Evolutionary conservation across 2,888 invertebrate genomes (phyloP).

Genomic region (Frankliniella fusca): DNA sequence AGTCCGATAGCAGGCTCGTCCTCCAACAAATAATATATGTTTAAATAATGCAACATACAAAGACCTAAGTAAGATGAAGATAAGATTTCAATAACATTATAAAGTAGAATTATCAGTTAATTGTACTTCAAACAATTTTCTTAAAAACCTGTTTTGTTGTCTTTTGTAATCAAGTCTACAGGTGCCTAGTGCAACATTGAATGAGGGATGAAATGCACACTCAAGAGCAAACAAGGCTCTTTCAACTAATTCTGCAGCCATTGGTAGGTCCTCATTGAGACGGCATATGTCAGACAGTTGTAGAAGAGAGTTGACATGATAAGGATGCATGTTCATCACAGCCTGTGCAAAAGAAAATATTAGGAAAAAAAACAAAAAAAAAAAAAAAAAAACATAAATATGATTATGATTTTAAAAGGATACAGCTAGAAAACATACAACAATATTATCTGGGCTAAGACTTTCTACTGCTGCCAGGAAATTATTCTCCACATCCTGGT

Average conservation of each 20-base stretch:
- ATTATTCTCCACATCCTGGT: constrained; percentile 67
- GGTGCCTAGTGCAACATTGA: constrained; percentile 68
- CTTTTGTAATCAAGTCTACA: constrained; percentile 71
- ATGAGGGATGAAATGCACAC: constrained; percentile 72
- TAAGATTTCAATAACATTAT: constrained; percentile 9
- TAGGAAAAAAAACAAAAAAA: not conserved
- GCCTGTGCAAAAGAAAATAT: constrained; percentile 47
- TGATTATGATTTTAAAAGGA: constrained; percentile 9
- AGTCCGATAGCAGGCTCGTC: constrained; percentile 76
- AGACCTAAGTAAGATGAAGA: constrained; percentile 52
- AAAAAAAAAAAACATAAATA: not conserved
- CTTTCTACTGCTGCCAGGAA: constrained; percentile 76
- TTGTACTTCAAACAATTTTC: constrained; percentile 21
- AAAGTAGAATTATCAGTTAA: constrained; percentile 16
- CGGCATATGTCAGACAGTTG: constrained; percentile 77
- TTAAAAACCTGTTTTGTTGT: constrained; percentile 70
- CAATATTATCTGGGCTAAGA: constrained; percentile 71
- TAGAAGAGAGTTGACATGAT: constrained; percentile 74
- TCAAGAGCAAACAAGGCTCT: constrained; percentile 72
- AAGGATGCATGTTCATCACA: constrained; percentile 68
- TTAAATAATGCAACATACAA: constrained; percentile 77
- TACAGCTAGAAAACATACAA: constrained; percentile 54
- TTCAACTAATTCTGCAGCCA: constrained; percentile 75
- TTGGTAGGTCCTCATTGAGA: constrained; percentile 71
- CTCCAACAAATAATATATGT: constrained; percentile 71